A percentile compares a stretch with the other conserved stretches of the same genome.
Evolutionary conservation across 2,113 vertebrate species (phyloP).

Genomic region (Corythornis cristatus): DNA sequence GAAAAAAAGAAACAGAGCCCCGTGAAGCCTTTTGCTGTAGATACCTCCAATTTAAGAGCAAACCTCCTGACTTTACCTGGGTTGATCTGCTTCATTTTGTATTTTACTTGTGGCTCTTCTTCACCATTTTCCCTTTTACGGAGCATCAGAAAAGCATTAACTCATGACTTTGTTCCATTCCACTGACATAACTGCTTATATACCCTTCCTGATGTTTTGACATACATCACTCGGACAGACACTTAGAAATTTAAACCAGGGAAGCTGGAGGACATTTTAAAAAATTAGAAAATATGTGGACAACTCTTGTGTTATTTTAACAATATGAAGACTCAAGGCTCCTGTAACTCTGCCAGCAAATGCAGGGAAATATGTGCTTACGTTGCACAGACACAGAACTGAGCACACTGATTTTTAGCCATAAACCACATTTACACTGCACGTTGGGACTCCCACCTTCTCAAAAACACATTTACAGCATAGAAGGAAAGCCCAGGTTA

Average conservation of each 20-base stretch:
- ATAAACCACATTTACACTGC: neutral
- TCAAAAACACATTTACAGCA: neutral
- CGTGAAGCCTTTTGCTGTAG: neutral
- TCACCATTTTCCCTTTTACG: slow-evolving; percentile 58
- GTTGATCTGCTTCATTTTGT: slow-evolving; percentile 27
- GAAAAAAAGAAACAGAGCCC: neutral
- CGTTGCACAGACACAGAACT: neutral
- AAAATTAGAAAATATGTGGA: slow-evolving; percentile 29
- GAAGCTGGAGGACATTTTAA: neutral
- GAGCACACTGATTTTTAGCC: neutral
- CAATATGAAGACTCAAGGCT: neutral
- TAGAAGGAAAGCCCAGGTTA: neutral
- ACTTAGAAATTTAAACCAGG: neutral
- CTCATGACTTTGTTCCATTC: slow-evolving; percentile 38
- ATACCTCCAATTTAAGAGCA: neutral
- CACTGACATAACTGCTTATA: slow-evolving; percentile 15
- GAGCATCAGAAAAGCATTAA: slow-evolving; percentile 62
- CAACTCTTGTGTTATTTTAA: slow-evolving; percentile 28
- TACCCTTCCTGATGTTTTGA: slow-evolving; percentile 23
- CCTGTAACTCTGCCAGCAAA: neutral
- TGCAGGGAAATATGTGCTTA: slow-evolving; percentile 10
- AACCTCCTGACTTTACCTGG: neutral
- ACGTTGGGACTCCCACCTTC: neutral
- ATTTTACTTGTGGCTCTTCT: slow-evolving; percentile 22
- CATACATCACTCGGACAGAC: neutral